Percentiles rank a stretch among this genome's conserved stretches.
Conservation (phyloP, 2,797 vertebrate species). For the Gymnopithys bicolor region DNA sequence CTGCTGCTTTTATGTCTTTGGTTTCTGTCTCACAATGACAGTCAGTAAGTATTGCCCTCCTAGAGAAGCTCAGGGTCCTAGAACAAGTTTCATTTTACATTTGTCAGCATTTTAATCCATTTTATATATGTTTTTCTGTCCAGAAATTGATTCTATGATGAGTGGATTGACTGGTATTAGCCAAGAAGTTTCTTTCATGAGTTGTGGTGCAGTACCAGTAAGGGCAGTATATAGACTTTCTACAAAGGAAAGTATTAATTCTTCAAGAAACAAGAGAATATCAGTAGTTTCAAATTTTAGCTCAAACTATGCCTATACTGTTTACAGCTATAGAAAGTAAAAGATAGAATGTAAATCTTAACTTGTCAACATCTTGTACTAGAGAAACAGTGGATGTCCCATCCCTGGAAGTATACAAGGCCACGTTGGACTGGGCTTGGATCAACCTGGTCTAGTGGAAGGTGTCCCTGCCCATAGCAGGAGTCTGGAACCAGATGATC, state of each 20-base stretch:
- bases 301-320: neutral
- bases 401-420: neutral
- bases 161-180: neutral
- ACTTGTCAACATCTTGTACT: neutral
- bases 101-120: neutral
- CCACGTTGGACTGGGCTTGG: neutral
- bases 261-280: neutral
- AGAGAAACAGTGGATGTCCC: neutral
- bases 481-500: rapidly evolving
- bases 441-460: neutral
- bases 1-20: neutral
- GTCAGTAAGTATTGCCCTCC: neutral
- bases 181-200: neutral
- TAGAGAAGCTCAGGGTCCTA: neutral
- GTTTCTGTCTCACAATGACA: neutral
- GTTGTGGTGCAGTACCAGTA: neutral
- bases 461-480: neutral
- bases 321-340: neutral
- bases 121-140: neutral
- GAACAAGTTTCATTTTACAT: neutral
- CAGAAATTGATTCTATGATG: neutral
- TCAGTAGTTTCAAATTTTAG: neutral
- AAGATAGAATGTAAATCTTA: neutral
- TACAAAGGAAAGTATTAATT: neutral
- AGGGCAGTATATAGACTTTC: neutral